Conservation (phyloP, 2,113 vertebrate species). For the Tiliqua scincoides region DNA sequence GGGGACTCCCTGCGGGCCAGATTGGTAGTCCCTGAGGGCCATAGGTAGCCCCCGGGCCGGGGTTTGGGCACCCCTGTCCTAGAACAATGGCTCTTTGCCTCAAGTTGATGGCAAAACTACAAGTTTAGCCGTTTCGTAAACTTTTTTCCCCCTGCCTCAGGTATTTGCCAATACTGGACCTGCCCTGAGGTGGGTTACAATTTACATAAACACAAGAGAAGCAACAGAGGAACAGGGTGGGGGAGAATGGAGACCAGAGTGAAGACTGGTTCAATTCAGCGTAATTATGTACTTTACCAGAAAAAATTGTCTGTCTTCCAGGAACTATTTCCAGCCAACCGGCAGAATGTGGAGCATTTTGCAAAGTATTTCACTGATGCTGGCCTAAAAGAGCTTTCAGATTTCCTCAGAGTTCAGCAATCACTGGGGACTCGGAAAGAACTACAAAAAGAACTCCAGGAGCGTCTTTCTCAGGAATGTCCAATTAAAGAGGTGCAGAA, state of each 20-base stretch:
- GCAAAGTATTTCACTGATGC: slow-evolving; percentile 90
- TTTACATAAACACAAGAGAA: too few species aligned
- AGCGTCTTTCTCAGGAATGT: slow-evolving; percentile 89
- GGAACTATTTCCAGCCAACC: slow-evolving; percentile 91
- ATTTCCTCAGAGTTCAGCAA: slow-evolving; percentile 89
- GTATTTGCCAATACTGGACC: not conserved
- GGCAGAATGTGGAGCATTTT: slow-evolving; percentile 93
- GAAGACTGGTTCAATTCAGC: too few species aligned
- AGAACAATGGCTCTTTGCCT: not conserved
- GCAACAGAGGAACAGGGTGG: too few species aligned
- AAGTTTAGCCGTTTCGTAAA: too few species aligned
- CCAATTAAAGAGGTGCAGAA: slow-evolving; percentile 87
- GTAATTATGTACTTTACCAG: not conserved
- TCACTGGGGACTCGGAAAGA: slow-evolving; percentile 91
- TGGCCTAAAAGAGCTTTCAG: slow-evolving; percentile 90
- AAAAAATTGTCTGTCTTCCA: slow-evolving; percentile 55
- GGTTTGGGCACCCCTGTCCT: too few species aligned
- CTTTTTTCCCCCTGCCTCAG: slow-evolving; percentile 18
- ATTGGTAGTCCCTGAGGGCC: too few species aligned
- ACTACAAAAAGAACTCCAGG: slow-evolving; percentile 91
- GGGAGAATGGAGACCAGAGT: too few species aligned
- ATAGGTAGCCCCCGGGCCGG: too few species aligned
- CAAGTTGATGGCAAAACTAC: not conserved
- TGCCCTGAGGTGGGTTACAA: too few species aligned
- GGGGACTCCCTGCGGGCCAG: too few species aligned